These are phyloP conservation scores for Proctacanthus coquilletti DNA, from an alignment of 1,140 invertebrate genomes.

Conservation along the genomic window DNA sequence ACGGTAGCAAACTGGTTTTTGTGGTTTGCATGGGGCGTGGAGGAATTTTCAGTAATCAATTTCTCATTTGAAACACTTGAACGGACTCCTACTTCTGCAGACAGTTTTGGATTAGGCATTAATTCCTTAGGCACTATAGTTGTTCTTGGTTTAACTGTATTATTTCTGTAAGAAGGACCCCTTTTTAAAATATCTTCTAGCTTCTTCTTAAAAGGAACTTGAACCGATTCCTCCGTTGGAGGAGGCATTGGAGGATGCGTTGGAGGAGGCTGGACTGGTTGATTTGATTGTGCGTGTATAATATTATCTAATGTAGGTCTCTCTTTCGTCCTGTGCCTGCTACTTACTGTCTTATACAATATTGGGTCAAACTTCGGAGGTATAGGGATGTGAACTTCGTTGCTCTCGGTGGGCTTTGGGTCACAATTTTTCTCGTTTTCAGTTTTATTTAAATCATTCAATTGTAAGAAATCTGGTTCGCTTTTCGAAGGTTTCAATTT, in stretches of 20 bases:
- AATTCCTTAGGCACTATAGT: too few relatives aligned
- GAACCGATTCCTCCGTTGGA: conserved; percentile 6
- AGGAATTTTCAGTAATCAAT: neutral
- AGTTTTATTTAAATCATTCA: conserved; percentile 3
- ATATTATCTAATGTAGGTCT: conserved; percentile 20
- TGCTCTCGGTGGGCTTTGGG: neutral
- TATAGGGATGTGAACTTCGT: conserved; percentile 15
- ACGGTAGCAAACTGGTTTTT: neutral
- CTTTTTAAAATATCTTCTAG: conserved; percentile 25
- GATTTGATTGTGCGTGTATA: conserved; percentile 1
- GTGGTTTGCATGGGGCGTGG: neutral
- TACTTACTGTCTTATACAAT: conserved; percentile 25
- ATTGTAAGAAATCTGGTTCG: conserved; percentile 20
- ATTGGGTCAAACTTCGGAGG: conserved; percentile 28
- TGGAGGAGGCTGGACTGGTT: conserved; percentile 3
- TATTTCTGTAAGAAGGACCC: conserved; percentile 23
- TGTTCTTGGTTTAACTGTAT: conserved; percentile 2
- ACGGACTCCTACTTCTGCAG: neutral
- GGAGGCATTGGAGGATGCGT: neutral
- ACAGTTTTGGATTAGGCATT: neutral
- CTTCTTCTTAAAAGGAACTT: conserved; percentile 24
- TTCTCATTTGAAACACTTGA: neutral
- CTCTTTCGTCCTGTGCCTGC: conserved; percentile 13
- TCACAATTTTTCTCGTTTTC: neutral
- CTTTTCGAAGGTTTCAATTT: conserved; percentile 24